Evolutionary conservation across 2,113 vertebrate genomes (phyloP).

Genomic region (Elanoides forficatus): DNA sequence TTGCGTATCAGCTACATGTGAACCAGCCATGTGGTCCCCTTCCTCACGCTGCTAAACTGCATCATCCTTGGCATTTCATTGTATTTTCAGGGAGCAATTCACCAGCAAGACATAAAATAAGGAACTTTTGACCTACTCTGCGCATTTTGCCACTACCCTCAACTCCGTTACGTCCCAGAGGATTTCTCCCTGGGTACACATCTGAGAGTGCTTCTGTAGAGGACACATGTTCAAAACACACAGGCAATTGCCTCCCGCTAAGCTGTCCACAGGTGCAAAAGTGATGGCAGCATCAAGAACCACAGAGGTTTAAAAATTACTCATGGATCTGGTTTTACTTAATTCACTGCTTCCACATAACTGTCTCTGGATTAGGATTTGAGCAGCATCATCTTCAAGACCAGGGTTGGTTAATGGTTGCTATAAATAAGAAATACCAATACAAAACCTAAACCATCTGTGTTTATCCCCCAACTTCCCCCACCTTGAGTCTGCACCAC

Average conservation of each 20-base stretch:
- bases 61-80: not conserved
- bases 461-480: not conserved
- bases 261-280: not conserved
- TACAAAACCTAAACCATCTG: not conserved
- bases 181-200: accelerated
- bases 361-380: not conserved
- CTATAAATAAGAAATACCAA: conserved; percentile 29
- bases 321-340: not conserved
- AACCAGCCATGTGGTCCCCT: not conserved
- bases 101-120: not conserved
- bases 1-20: accelerated
- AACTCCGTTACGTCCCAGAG: accelerated
- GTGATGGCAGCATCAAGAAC: not conserved
- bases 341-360: not conserved
- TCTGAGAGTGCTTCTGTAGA: not conserved
- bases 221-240: accelerated
- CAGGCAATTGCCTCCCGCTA: not conserved
- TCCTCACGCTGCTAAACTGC: not conserved
- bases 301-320: not conserved
- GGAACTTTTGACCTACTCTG: not conserved
- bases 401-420: not conserved
- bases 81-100: not conserved
- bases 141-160: not conserved
- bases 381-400: not conserved
- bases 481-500: not conserved